Evolutionary conservation across 2,797 vertebrate species (phyloP), one percentile per base, ranked within the genome.

Genomic region (Anguilla pacifica): DNA sequence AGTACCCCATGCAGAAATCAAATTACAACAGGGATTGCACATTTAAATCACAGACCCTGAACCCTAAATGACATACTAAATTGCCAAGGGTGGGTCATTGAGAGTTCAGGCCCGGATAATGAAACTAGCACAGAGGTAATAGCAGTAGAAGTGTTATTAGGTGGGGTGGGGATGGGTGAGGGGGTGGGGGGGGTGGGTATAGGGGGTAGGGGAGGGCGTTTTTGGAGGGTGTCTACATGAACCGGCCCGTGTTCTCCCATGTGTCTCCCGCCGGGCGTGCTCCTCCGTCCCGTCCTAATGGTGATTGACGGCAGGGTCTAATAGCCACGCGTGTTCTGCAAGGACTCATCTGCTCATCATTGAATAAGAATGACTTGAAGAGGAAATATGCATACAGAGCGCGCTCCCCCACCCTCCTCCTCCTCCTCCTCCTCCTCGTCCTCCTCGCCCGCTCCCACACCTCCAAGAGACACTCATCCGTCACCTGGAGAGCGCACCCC

Each of bases 91-190:
- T 95, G 96, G 96, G 96, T 97, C 96, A 96, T 94, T 90, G 93
- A 96, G 96, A 97, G 96, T 97, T 97, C 96, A 97, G 93, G 88
- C 93, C 35, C 92, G 95, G 96, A 96, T 97, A 97, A 97, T 97
- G 96, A 97, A 97, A 96, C 95, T 95, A 95, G 95, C 96, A 95
- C 94, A 87, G 92, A 96, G 95, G 96, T 96, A 96, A 97, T 97
- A 96, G 96, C 95, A 94, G 95, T 95, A 94, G 84, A 92, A 96
- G 95, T 95, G 95, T 95, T 96, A 95, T 96, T 96, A 94, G 93
- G 94, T 93, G 87, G 87, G 92, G 94, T 25, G 92, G 93, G 35
- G 35, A 35, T 35, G 93, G 39, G 35, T 49, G 79, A 5, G 43
- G 19, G 51, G 28, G 85, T 28, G 84, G 55, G 53, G 77, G 90